Evolutionary conservation across 2,113 vertebrate genomes (phyloP), one percentile per base, ranked within the genome.

Genomic region (Chlorodrepanis virens): DNA sequence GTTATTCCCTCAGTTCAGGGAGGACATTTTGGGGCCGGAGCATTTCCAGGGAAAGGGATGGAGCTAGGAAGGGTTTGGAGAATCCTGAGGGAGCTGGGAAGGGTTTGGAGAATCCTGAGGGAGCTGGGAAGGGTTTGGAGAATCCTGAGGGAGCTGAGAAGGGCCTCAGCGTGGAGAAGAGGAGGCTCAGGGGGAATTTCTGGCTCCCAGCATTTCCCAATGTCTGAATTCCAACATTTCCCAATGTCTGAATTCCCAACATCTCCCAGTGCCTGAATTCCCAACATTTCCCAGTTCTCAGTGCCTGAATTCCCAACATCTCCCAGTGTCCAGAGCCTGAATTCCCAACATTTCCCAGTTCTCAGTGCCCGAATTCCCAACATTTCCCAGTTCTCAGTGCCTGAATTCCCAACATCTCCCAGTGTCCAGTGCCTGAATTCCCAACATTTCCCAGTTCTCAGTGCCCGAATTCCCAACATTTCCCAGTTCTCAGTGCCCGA

Each of bases 251-350:
- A 39, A 52, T 39, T 70, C 35, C 25, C 39, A 45, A 45, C 45
- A 60, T 12, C 19, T 10, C n/a, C n/a, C n/a, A 24, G 4, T 37
- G 40, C 3, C 56, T 39, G 35, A 61, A 61, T 61, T 61, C 61
- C 40, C 40, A 42, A 42, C 42, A 40, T 40, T 14, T 40, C 40
- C 39, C 25, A 37, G 35, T 35, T 35, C 35, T 35, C 35, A 35
- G n/a, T 22, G 63, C 9, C 37, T 33, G 37, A 19, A 72, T 56
- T 64, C 64, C 13, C 49, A 47, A 27, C 44, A 35, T 4, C 35
- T 10, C 23, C 12, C 44, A 35, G 9, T 44, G n/a, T 1, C 1
- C 69, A 42, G 1, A 2, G 50, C 3, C 39, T 37, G n/a, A 39
- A 52, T 39, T 70, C 35, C 25, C 39, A 45, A 45, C 45, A 60